These are phyloP conservation scores for Saccopteryx leptura DNA, from an alignment of 2,113 vertebrate species.

Conservation along the genomic window DNA sequence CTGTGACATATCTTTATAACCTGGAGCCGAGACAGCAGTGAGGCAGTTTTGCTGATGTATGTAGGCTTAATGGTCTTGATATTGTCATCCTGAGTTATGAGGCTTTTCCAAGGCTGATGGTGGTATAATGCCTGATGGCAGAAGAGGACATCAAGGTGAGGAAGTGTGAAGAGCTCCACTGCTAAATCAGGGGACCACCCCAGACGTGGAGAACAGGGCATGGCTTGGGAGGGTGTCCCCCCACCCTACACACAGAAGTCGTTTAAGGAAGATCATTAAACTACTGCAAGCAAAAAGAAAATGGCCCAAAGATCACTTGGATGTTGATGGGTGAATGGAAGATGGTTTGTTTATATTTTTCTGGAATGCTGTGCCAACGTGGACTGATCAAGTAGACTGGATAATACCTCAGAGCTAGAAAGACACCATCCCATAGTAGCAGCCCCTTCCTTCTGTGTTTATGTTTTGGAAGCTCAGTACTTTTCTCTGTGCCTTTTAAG, in stretches of 20 bases:
- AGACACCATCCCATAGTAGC: neutral
- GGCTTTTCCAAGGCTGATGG: constrained; percentile 84
- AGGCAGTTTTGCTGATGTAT: constrained; percentile 87
- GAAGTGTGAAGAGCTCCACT: constrained; percentile 64
- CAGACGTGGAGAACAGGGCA: neutral
- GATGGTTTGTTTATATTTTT: neutral
- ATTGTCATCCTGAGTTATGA: constrained; percentile 88
- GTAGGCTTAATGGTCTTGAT: constrained; percentile 87
- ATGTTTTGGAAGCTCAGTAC: neutral
- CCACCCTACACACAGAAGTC: constrained; percentile 43
- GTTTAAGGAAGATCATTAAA: constrained; percentile 71
- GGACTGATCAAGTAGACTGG: neutral
- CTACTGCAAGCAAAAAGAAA: constrained; percentile 68
- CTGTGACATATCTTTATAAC: constrained; percentile 88
- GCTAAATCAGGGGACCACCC: constrained; percentile 68
- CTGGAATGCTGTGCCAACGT: neutral
- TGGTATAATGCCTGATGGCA: constrained; percentile 63
- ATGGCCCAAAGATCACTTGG: neutral
- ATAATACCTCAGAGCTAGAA: neutral
- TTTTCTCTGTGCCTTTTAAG: neutral
- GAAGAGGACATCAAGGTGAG: constrained; percentile 63
- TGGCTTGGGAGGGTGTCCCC: neutral
- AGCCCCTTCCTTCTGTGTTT: neutral
- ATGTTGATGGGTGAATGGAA: neutral
- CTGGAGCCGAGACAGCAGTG: constrained; percentile 85